phyloP scores from a whole-genome alignment of 2,797 vertebrate genomes.

The Ptychobarbus kaznakovi region DNA sequence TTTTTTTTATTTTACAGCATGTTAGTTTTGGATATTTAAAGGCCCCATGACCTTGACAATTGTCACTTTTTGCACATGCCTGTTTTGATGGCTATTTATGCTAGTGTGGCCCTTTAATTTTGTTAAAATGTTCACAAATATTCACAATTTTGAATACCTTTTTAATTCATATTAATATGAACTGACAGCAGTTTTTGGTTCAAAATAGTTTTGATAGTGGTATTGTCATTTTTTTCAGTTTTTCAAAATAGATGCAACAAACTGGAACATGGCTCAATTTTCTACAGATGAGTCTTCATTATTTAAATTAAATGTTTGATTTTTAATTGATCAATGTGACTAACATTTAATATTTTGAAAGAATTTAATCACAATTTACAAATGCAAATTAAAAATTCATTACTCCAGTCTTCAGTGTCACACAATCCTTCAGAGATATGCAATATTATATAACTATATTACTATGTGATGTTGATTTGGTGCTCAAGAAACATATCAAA shows the following conservation, averaged over 20 bases:
- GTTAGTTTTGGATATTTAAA: conserved; percentile 16
- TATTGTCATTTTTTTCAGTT: too few relatives aligned
- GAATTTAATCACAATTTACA: neutral
- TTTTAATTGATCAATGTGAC: neutral
- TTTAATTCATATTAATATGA: neutral
- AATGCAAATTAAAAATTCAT: neutral
- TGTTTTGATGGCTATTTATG: neutral
- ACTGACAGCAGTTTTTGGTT: neutral
- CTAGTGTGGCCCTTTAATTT: neutral
- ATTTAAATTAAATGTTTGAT: neutral
- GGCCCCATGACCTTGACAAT: neutral
- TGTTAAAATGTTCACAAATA: neutral
- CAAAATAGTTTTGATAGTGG: neutral
- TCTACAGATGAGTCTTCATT: neutral
- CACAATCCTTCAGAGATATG: neutral
- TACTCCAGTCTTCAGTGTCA: neutral
- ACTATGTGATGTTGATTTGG: neutral
- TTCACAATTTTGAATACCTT: neutral
- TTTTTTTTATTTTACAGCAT: neutral
- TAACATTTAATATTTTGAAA: neutral
- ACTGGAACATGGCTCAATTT: neutral
- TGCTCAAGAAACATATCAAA: neutral
- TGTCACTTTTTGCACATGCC: neutral
- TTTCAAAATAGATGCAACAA: too few relatives aligned
- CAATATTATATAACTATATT: neutral